These are phyloP conservation scores for Linnaemya tessellans DNA, from an alignment of 2,888 invertebrate species.

Conservation along the genomic window DNA sequence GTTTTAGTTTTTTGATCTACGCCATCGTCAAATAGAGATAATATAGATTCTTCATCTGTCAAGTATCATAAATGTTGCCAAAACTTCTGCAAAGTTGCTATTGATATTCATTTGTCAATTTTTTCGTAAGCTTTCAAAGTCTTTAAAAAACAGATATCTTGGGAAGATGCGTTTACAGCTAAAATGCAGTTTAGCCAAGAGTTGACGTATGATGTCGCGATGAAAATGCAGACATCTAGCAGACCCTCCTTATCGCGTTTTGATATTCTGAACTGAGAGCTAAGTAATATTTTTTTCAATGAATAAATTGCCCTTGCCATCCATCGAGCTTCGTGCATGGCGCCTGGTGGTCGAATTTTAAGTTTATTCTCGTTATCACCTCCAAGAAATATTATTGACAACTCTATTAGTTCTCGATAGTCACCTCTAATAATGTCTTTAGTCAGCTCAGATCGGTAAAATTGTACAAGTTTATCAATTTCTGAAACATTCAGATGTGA, in stretches of 20 bases:
- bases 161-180: conserved; percentile 13
- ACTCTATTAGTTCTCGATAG: too few species aligned
- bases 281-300: conserved; percentile 14
- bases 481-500: too few species aligned
- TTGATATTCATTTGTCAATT: conserved; percentile 8
- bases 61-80: conserved; percentile 19
- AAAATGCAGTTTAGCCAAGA: too few species aligned
- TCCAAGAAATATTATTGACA: too few species aligned
- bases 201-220: conserved; percentile 13
- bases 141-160: conserved; percentile 29
- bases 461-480: too few species aligned
- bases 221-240: background rate
- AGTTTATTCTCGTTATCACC: conserved; percentile 7
- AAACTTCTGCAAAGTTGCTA: conserved; percentile 21
- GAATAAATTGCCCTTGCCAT: conserved; percentile 7
- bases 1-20: too few species aligned
- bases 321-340: conserved; percentile 10
- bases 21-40: conserved; percentile 11
- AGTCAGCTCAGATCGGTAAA: too few species aligned
- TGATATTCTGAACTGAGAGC: conserved; percentile 14
- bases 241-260: background rate
- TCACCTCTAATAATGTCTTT: too few species aligned
- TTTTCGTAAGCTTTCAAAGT: background rate
- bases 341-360: conserved; percentile 1
- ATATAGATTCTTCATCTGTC: conserved; percentile 1